Percentiles rank a stretch among this genome's conserved stretches.
phyloP scores from a whole-genome alignment of 2,888 invertebrate species.

The Digitonthophagus gazella region DNA sequence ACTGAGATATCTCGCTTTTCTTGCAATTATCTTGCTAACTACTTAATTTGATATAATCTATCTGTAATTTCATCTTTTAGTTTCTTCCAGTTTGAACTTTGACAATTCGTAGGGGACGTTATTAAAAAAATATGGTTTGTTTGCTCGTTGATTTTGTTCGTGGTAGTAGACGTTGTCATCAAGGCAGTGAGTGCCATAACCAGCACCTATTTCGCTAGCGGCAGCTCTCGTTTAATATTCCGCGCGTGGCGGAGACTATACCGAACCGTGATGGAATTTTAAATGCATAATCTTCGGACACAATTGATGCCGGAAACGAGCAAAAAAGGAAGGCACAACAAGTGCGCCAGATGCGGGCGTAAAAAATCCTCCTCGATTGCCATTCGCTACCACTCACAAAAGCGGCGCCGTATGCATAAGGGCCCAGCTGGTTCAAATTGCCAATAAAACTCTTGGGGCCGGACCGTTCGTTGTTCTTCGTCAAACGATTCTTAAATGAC shows the following conservation, averaged over 20 bases:
- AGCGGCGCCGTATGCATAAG: background rate
- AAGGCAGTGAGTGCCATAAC: background rate
- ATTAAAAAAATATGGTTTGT: background rate
- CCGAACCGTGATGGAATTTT: constrained; percentile 19
- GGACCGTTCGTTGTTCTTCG: background rate
- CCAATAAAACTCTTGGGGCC: background rate
- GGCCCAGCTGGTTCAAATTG: background rate
- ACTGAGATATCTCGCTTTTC: background rate
- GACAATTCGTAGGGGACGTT: no score
- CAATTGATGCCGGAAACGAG: background rate
- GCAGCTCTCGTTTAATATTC: background rate
- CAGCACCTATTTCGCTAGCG: background rate
- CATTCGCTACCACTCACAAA: background rate
- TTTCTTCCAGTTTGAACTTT: no score
- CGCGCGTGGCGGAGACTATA: background rate
- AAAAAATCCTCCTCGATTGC: background rate
- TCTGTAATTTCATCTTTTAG: background rate
- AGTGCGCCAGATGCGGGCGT: background rate
- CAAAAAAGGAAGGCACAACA: background rate
- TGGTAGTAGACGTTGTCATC: background rate
- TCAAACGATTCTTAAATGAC: background rate
- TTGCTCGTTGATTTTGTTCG: background rate
- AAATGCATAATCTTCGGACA: constrained; percentile 23
- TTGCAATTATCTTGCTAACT: background rate
- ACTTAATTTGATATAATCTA: background rate